Base-by-base conservation (phyloP, 2,888 invertebrate species). In the Sphinx pinastri region DNA sequence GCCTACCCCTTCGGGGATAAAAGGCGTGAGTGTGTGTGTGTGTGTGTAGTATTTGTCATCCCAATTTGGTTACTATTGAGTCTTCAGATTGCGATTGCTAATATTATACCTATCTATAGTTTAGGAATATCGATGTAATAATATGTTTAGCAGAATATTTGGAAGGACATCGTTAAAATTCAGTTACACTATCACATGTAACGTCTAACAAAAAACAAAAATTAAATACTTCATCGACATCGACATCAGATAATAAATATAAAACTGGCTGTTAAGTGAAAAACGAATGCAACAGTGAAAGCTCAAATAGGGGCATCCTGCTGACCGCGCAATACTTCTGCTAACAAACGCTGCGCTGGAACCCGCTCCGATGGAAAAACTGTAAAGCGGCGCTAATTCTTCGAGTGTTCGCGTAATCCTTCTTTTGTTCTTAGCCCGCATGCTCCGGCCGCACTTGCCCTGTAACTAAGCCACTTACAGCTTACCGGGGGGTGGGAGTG, bases 401-500 rank as follows among this genome's bases (percentile, higher is more conserved):
- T 72, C 71, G 70, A 73, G 69, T 70, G 55, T 66, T 72, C 72
- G 71, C 73, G 76, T 87, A 90, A 90, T 88, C 88, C 89, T 82
- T 82, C 90, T 90, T 91, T 92, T 91, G 91, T 91, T 91, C 92
- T 90, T 87, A 87, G 78, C 89, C 89, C 90, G 91, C 90, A 91
- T 91, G 85, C 85, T 92, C 92, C 91, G 90, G 77, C 85, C 86
- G 86, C 84, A 82, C 88, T 88, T 85, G 86, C 83, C 83, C 78
- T 84, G 88, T 91, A 93, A 93, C 92, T 91, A 93, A 93, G 90
- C 92, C 92, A 93, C 92, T 93, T 92, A 91, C 80, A 85, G 87
- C 81, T 85, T 82, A 83, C 38, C 11, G 16, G 59, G 45, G 51
- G 16, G 19, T 76, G 72, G 75, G 70, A 72, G 19, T 58, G 49